Evolutionary conservation across 2,797 vertebrate species (phyloP).

Genomic region (Acanthiza pusilla): DNA sequence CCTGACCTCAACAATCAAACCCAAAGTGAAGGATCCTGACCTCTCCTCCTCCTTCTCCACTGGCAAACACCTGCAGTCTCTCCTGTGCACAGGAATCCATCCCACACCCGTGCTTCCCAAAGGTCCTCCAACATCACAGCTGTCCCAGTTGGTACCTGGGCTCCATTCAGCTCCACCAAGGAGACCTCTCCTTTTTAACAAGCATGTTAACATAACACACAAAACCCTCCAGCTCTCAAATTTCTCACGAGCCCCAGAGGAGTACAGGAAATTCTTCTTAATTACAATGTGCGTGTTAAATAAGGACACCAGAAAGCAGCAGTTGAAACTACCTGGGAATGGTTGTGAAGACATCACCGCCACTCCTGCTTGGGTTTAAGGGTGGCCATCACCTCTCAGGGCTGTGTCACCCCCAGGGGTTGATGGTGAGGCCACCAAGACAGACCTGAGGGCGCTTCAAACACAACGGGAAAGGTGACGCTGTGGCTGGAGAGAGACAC

Average conservation of each 20-base stretch:
- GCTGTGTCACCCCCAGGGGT: not conserved
- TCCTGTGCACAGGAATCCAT: fast-evolving
- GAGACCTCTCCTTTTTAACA: slow-evolving; percentile 17
- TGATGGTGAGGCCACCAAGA: not conserved
- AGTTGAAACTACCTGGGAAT: not conserved
- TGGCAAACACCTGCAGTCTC: fast-evolving
- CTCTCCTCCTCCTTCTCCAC: not conserved
- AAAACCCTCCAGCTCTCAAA: slow-evolving; percentile 45
- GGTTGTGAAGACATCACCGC: not conserved
- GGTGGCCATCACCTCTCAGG: not conserved
- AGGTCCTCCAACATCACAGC: not conserved
- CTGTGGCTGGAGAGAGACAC: too few relatives aligned
- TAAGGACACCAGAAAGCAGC: not conserved
- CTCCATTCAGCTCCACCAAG: not conserved
- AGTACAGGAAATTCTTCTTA: slow-evolving; percentile 49
- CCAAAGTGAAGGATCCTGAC: not conserved
- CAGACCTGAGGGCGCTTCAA: not conserved
- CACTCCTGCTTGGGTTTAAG: not conserved
- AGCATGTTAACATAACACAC: slow-evolving; percentile 26
- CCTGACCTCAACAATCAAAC: not conserved
- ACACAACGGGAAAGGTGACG: not conserved
- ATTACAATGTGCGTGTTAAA: slow-evolving; percentile 30
- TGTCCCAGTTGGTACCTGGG: not conserved
- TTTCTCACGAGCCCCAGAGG: slow-evolving; percentile 35
- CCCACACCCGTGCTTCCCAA: not conserved